phyloP scores from a whole-genome alignment of 2,888 invertebrate species.

The Dendrolimus houi region DNA sequence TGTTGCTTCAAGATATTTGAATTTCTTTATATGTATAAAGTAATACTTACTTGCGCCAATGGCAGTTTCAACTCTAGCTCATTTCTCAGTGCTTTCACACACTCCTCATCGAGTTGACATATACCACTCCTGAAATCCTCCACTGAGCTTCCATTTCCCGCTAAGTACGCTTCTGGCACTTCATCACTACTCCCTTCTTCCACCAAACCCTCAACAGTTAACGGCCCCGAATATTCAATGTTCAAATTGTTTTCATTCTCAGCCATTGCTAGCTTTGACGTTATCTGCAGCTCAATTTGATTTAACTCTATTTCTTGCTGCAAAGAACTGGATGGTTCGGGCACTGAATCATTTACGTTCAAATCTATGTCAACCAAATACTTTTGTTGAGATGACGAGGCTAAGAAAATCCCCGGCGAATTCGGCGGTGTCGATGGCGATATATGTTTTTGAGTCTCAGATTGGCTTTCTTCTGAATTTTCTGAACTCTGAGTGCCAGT shows the following conservation, averaged over 20 bases:
- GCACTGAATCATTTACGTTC: constrained; percentile 19
- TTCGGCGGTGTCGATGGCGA: constrained; percentile 64
- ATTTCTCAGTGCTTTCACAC: constrained; percentile 81
- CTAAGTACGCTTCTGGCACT: constrained; percentile 46
- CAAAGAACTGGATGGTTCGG: constrained; percentile 24
- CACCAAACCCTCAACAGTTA: constrained; percentile 48
- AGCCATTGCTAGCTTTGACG: constrained; percentile 65
- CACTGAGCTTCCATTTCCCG: constrained; percentile 68
- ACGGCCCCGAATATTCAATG: constrained; percentile 64
- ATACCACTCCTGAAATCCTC: constrained; percentile 75
- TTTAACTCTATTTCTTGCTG: constrained; percentile 52
- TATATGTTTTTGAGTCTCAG: constrained; percentile 48
- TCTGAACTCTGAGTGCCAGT: constrained; percentile 19
- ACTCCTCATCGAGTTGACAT: constrained; percentile 79
- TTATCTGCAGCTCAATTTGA: constrained; percentile 65
- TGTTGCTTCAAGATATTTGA: no score
- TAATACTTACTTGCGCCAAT: constrained; percentile 74
- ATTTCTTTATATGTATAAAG: no score
- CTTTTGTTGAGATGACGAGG: constrained; percentile 52
- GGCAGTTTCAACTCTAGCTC: constrained; percentile 83
- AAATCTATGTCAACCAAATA: constrained; percentile 56
- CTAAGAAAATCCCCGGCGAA: constrained; percentile 57
- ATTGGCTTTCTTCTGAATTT: constrained; percentile 40
- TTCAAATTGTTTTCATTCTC: constrained; percentile 73
- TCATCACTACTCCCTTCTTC: constrained; percentile 44